Base-by-base conservation (phyloP, 2,888 invertebrate genomes). In the Drosophila paramelanica region DNA sequence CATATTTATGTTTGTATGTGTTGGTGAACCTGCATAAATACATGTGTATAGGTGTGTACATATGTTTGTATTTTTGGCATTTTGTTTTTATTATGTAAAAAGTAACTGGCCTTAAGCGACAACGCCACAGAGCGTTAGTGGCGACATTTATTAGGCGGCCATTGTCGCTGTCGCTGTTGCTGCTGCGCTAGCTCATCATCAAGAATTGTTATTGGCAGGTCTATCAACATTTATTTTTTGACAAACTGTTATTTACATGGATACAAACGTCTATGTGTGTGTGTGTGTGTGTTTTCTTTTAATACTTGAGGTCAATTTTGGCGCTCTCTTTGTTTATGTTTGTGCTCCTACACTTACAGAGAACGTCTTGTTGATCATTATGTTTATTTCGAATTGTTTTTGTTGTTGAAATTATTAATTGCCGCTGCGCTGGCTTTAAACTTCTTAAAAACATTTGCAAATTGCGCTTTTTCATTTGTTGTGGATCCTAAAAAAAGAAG, bases 41-140 rank as follows among this genome's bases (percentile, higher is more conserved):
- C 27, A 8, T 71, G 38, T 70, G 36, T 5, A 17, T 43, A 17
- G 17, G 17, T 17, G 17, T 20, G 36, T 67, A 49, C 17, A n/a
- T 46, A 39, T 46, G 38, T 45, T 25, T 14, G 51, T 51, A 41
- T 56, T 56, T 43, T 59, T 50, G 46, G 25, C 20, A 43, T 50
- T 23, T 38, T 65, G 25, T 53, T 67, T 73, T 75, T 72, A 75
- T 77, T 77, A 75, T 67, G 73, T 75, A 77, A 75, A 77, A 77
- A 67, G 67, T 73, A 64, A 77, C 59, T 77, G 78, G 74, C 77
- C 67, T 77, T 71, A 59, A 72, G 72, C 77, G 70, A 75, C 59
- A 68, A 45, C 56, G 56, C 69, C 59, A 57, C 57, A 75, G 53
- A 58, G 46, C 65, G 73, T 72, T 77, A 71, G 67, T 59, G 58